phyloP scores from a whole-genome alignment of 2,888 invertebrate species.

The Xestoiulus laeticollis region DNA sequence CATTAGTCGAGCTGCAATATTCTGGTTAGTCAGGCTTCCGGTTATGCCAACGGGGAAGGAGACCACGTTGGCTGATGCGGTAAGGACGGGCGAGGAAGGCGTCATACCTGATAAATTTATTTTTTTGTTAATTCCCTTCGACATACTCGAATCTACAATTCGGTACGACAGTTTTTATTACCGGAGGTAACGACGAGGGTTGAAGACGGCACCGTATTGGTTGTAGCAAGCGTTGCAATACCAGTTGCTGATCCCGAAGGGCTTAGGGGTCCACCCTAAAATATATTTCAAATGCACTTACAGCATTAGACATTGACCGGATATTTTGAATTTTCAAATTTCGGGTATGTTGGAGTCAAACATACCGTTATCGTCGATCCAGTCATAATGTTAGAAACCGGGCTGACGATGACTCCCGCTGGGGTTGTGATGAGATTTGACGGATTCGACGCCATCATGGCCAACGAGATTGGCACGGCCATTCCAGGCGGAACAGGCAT shows the following conservation, averaged over 20 bases:
- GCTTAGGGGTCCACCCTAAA: slow-evolving; percentile 35
- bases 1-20: slow-evolving; percentile 40
- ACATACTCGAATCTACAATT: not conserved
- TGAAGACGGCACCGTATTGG: slow-evolving; percentile 29
- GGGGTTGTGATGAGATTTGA: slow-evolving; percentile 56
- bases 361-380: slow-evolving; percentile 18
- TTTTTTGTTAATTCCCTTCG: not conserved
- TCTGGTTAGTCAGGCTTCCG: slow-evolving; percentile 31
- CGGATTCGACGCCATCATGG: slow-evolving; percentile 61
- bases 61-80: slow-evolving; percentile 18
- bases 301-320: no score
- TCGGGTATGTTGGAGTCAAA: no score
- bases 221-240: not conserved
- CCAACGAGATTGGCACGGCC: slow-evolving; percentile 80
- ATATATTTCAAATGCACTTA: not conserved
- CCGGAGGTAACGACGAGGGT: slow-evolving; percentile 47
- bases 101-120: not conserved
- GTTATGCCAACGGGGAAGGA: slow-evolving; percentile 49
- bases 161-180: not conserved
- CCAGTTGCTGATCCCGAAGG: not conserved
- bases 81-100: slow-evolving; percentile 37
- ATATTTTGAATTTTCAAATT: no score
- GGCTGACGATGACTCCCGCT: slow-evolving; percentile 61
- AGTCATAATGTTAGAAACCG: slow-evolving; percentile 57
- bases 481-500: slow-evolving; percentile 84